These are phyloP conservation scores for Bellardia bayeri DNA, from an alignment of 2,888 invertebrate genomes.

Conservation along the genomic window DNA sequence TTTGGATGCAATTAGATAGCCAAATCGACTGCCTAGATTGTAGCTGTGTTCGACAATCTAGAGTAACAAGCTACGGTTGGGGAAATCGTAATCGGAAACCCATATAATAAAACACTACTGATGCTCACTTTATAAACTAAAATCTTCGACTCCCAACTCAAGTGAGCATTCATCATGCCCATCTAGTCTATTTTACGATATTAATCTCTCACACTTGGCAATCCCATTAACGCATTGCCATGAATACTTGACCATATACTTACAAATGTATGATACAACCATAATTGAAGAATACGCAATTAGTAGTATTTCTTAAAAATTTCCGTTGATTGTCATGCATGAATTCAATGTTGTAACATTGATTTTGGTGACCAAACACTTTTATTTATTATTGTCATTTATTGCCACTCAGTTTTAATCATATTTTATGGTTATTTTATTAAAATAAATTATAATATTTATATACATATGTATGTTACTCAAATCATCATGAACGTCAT, in stretches of 20 bases:
- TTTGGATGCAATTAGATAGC: too few relatives aligned
- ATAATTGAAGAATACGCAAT: slow-evolving; percentile 26
- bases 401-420: slow-evolving; percentile 47
- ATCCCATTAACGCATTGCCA: background rate
- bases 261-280: background rate
- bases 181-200: background rate
- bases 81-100: too few relatives aligned
- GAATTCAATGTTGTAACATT: slow-evolving; percentile 62
- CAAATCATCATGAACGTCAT: slow-evolving; percentile 3
- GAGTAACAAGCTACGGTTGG: too few relatives aligned
- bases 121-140: too few relatives aligned
- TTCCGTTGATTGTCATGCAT: slow-evolving; percentile 62
- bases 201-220: background rate
- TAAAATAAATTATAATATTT: slow-evolving; percentile 46
- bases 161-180: too few relatives aligned
- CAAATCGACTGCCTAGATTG: too few relatives aligned
- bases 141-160: too few relatives aligned
- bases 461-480: slow-evolving; percentile 5
- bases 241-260: background rate
- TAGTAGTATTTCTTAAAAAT: slow-evolving; percentile 30
- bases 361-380: slow-evolving; percentile 42
- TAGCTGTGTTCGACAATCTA: too few relatives aligned
- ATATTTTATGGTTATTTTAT: slow-evolving; percentile 64
- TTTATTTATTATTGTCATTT: slow-evolving; percentile 25
- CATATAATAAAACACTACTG: too few relatives aligned